phyloP scores from a whole-genome alignment of 1,140 invertebrate genomes.

The Eueides isabella region DNA sequence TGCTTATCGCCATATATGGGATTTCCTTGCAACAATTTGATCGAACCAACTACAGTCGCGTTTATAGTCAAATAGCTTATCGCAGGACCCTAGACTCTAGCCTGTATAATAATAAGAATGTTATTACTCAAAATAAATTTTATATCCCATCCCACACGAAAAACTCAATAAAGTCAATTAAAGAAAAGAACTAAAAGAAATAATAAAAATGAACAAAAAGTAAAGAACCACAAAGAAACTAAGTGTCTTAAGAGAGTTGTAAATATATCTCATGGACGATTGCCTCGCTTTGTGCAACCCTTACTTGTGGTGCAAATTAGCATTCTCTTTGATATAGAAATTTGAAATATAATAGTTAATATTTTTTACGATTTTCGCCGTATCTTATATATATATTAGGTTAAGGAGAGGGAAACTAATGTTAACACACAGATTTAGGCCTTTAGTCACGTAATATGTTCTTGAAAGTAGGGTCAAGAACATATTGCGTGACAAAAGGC shows the following conservation, averaged over 20 bases:
- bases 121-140: too few relatives aligned
- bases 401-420: neutral
- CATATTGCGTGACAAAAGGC: too few relatives aligned
- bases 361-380: neutral
- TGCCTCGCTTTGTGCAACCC: neutral
- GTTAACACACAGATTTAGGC: too few relatives aligned
- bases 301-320: slow-evolving; percentile 5
- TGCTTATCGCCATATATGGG: too few relatives aligned
- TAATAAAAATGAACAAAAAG: neutral
- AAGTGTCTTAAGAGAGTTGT: neutral
- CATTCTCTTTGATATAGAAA: neutral
- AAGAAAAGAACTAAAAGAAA: slow-evolving; percentile 7
- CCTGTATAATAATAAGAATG: too few relatives aligned
- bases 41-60: too few relatives aligned
- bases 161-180: neutral
- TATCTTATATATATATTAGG: neutral
- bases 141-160: neutral
- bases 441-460: too few relatives aligned
- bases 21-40: too few relatives aligned
- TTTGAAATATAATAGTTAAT: neutral
- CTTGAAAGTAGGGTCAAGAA: too few relatives aligned
- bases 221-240: neutral
- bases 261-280: slow-evolving; percentile 7
- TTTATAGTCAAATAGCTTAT: too few relatives aligned
- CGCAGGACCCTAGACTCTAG: too few relatives aligned